phyloP scores from a whole-genome alignment of 2,113 vertebrate species.

The Antechinus stuartii region DNA sequence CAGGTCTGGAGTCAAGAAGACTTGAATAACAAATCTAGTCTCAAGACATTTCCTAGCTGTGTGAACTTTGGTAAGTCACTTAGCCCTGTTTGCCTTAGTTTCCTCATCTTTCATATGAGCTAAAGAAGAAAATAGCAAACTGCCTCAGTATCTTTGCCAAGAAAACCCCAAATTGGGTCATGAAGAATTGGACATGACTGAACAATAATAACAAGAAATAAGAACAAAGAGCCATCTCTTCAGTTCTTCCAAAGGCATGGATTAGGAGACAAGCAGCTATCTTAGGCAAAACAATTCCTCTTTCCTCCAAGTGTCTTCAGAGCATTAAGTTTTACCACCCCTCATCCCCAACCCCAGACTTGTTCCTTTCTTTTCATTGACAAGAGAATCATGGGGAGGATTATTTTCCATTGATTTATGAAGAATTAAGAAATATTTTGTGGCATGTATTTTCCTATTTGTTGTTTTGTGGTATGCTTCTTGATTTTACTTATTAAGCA shows the following conservation, averaged over 20 bases:
- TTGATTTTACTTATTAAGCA: background rate
- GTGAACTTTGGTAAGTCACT: background rate
- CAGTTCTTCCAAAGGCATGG: background rate
- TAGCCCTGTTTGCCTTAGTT: background rate
- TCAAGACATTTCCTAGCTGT: background rate
- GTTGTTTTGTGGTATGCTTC: background rate
- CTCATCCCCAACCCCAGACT: background rate
- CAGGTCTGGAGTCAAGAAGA: background rate
- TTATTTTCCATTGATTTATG: background rate
- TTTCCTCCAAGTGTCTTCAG: background rate
- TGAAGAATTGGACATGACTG: background rate
- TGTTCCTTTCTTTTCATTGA: background rate
- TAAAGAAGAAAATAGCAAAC: background rate
- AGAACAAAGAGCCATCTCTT: background rate
- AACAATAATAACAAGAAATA: background rate
- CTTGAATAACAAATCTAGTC: background rate
- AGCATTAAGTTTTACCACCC: background rate
- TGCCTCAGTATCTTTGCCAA: background rate
- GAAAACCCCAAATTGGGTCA: background rate
- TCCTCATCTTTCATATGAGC: background rate
- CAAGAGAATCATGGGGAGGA: background rate
- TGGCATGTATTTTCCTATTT: background rate
- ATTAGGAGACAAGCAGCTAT: background rate
- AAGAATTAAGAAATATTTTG: background rate
- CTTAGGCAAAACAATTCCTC: background rate